phyloP scores from a whole-genome alignment of 2,888 invertebrate genomes.

The Drosophila ochracea region DNA sequence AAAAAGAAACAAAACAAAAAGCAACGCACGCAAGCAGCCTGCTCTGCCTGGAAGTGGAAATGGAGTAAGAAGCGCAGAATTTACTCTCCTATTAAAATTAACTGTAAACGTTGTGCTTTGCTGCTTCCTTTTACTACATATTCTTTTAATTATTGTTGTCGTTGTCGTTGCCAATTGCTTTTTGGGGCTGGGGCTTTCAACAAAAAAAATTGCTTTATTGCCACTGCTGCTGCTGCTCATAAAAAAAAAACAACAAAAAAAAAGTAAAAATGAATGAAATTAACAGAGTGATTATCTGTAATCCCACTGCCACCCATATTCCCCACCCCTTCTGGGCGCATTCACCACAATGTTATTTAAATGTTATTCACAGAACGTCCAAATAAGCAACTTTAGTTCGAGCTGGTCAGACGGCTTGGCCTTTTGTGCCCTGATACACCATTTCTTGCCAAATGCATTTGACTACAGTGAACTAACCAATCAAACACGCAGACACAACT shows the following conservation, averaged over 20 bases:
- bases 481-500: slow-evolving; percentile 96
- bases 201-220: slow-evolving; percentile 29
- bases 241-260: slow-evolving; percentile 8
- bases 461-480: slow-evolving; percentile 96
- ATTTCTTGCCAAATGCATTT: slow-evolving; percentile 98
- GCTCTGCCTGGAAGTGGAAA: slow-evolving; percentile 5
- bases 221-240: slow-evolving; percentile 30
- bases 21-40: slow-evolving; percentile 10
- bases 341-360: slow-evolving; percentile 19
- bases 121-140: slow-evolving; percentile 26
- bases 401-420: slow-evolving; percentile 99
- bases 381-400: slow-evolving; percentile 99
- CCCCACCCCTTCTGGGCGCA: slow-evolving; percentile 4
- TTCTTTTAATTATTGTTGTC: slow-evolving; percentile 41
- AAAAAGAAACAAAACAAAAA: not conserved
- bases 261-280: not conserved
- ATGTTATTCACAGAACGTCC: slow-evolving; percentile 91
- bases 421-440: slow-evolving; percentile 99
- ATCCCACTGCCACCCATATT: slow-evolving; percentile 1
- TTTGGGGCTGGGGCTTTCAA: slow-evolving; percentile 57
- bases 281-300: slow-evolving; percentile 6
- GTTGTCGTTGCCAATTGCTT: slow-evolving; percentile 52
- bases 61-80: slow-evolving; percentile 13
- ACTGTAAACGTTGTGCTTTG: slow-evolving; percentile 34
- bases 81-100: slow-evolving; percentile 32